These are phyloP conservation scores for Gavia stellata DNA, from an alignment of 2,113 vertebrate species.

Conservation along the genomic window DNA sequence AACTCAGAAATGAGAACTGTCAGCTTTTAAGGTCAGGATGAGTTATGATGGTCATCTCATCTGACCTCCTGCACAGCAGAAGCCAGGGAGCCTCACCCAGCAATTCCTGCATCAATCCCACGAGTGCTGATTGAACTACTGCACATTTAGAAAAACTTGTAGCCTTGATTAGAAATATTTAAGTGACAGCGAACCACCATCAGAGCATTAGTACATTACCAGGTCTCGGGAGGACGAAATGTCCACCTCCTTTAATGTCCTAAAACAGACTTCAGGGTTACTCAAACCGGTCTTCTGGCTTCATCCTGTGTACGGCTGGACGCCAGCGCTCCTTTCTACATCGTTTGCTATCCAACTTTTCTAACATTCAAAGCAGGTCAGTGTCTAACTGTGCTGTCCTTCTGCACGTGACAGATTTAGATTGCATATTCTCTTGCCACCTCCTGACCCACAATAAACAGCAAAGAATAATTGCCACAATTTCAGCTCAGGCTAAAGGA, in stretches of 20 bases:
- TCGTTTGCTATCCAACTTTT: neutral
- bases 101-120: neutral
- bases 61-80: neutral
- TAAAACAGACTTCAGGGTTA: neutral
- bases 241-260: neutral
- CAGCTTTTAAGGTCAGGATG: constrained; percentile 40
- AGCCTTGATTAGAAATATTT: neutral
- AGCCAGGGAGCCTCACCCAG: neutral
- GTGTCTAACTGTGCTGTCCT: neutral
- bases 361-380: neutral
- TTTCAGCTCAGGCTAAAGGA: neutral
- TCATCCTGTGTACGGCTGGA: neutral
- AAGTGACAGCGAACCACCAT: neutral
- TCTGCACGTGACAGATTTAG: neutral
- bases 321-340: neutral
- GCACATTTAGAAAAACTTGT: neutral
- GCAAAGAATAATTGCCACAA: neutral
- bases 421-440: neutral
- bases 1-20: constrained; percentile 55
- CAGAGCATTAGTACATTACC: neutral
- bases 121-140: neutral
- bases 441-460: neutral
- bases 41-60: neutral
- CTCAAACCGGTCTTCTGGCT: neutral
- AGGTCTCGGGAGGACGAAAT: neutral